phyloP scores from a whole-genome alignment of 2,797 vertebrate genomes.

The Melanotaenia nigrans region DNA sequence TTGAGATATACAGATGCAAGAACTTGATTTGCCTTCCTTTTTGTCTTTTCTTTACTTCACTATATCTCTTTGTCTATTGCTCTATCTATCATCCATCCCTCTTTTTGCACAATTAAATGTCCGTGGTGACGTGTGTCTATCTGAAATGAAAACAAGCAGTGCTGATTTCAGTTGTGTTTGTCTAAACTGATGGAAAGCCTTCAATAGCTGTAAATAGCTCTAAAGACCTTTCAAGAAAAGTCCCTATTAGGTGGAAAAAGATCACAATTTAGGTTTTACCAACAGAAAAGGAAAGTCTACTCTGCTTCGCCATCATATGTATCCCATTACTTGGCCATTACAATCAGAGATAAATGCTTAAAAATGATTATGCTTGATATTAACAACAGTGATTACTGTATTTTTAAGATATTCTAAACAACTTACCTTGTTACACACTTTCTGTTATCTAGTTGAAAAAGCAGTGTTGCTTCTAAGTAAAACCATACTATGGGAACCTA shows the following conservation, averaged over 20 bases:
- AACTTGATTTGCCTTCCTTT: conserved; percentile 11
- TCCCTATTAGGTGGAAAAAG: conserved; percentile 3
- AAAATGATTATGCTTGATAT: conserved; percentile 26
- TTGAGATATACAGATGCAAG: not conserved
- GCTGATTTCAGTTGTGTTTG: conserved; percentile 38
- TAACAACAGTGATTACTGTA: conserved; percentile 35
- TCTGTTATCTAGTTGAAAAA: conserved; percentile 24
- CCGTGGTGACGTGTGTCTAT: conserved; percentile 36
- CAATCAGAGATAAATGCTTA: conserved; percentile 45
- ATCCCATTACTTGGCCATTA: conserved; percentile 43
- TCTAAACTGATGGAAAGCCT: conserved; percentile 25
- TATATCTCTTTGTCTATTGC: conserved; percentile 25
- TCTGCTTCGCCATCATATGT: conserved; percentile 26
- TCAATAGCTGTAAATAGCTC: conserved; percentile 4
- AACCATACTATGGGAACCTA: conserved; percentile 66
- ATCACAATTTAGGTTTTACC: conserved; percentile 20
- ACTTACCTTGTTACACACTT: not conserved
- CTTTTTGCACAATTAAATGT: conserved; percentile 15
- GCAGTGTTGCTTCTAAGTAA: conserved; percentile 33
- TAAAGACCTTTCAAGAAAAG: conserved; percentile 4
- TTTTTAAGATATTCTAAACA: conserved; percentile 45
- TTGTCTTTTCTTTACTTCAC: conserved; percentile 30
- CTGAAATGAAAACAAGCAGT: conserved; percentile 56
- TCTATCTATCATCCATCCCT: conserved; percentile 47
- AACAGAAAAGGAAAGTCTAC: conserved; percentile 15